Percentiles rank a stretch among this genome's conserved stretches.
Conservation (phyloP, 2,888 invertebrate species). For the Caenorhabditis zanzibari region DNA sequence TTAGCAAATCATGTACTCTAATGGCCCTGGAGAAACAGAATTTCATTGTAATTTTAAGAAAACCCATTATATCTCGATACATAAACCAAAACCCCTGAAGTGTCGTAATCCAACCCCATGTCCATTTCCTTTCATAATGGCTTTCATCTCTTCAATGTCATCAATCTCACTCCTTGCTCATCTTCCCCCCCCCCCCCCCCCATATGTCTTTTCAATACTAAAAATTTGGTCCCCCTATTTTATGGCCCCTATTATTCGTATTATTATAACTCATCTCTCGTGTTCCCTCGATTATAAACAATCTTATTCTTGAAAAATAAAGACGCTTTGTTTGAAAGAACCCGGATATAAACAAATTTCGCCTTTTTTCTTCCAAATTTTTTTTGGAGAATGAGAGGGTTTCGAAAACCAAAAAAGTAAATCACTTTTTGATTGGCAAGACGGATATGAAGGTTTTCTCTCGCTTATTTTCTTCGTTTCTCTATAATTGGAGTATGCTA, state of each 20-base stretch:
- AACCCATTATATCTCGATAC: no score
- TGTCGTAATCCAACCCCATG: slow-evolving; percentile 4
- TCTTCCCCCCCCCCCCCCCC: neutral
- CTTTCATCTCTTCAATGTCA: neutral
- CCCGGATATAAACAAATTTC: slow-evolving; percentile 10
- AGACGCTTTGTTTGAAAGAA: neutral
- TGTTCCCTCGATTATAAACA: slow-evolving; percentile 11
- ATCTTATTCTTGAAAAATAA: neutral
- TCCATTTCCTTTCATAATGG: slow-evolving; percentile 15
- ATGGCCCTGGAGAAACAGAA: no score
- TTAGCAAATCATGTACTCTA: no score
- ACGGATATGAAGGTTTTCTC: neutral
- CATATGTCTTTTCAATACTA: neutral
- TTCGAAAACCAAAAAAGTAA: neutral
- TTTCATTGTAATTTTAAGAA: no score
- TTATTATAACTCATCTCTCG: slow-evolving; percentile 6
- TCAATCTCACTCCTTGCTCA: neutral
- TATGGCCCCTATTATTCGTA: neutral
- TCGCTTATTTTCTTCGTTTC: neutral
- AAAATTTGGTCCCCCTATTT: neutral
- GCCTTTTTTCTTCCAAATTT: neutral
- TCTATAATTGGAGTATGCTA: neutral
- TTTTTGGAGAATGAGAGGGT: neutral
- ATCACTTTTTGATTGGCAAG: slow-evolving; percentile 30
- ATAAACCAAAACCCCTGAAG: no score